Conservation (phyloP, 2,888 invertebrate species). For the Caenorhabditis plicata region DNA sequence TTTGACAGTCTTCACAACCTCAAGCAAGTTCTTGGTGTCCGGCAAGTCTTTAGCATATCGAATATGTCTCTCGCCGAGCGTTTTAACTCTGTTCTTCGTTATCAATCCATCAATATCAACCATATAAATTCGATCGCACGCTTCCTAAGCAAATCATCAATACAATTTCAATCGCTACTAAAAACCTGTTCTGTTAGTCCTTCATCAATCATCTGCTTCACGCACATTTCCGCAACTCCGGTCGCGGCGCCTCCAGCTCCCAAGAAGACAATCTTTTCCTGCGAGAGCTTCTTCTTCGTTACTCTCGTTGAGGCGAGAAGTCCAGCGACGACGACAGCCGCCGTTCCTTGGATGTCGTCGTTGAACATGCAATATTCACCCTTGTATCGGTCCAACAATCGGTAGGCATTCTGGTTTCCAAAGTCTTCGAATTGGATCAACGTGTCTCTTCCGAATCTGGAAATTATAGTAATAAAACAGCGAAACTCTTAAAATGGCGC, state of each 20-base stretch:
- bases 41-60: conserved; percentile 71
- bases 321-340: conserved; percentile 91
- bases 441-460: conserved; percentile 69
- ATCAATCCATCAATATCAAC: conserved; percentile 93
- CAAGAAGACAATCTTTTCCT: conserved; percentile 87
- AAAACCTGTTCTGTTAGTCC: conserved; percentile 74
- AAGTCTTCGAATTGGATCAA: conserved; percentile 92
- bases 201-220: conserved; percentile 87
- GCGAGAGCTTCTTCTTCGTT: conserved; percentile 79
- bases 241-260: conserved; percentile 95
- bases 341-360: conserved; percentile 93
- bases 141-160: no score
- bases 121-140: conserved; percentile 84
- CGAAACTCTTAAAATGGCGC: background rate
- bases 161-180: no score
- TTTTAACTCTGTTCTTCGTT: conserved; percentile 72
- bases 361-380: conserved; percentile 91
- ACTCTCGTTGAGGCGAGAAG: conserved; percentile 82
- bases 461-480: no score
- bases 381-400: conserved; percentile 85
- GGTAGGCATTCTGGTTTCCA: conserved; percentile 93
- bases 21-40: conserved; percentile 78
- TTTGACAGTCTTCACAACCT: conserved; percentile 79
- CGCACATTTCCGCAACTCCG: conserved; percentile 88
- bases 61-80: conserved; percentile 43